Percentiles rank a stretch among this genome's conserved stretches.
Conservation (phyloP, 2,888 invertebrate species). For the Nowickia ferox region DNA sequence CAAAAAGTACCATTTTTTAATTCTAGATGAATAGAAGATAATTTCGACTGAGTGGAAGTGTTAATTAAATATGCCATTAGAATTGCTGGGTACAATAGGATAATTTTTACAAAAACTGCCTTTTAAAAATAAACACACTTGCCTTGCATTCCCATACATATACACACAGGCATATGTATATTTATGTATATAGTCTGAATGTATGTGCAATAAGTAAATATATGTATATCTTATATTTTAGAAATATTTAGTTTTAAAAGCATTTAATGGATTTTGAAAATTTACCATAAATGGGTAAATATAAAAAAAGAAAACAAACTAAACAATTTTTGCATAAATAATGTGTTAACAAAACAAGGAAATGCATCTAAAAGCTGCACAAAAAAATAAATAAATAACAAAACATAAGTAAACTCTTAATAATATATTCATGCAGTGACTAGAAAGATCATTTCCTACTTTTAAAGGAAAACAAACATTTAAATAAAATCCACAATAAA, state of each 20-base stretch:
- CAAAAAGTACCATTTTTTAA: too few species aligned
- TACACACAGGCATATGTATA: not conserved
- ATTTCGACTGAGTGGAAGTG: too few species aligned
- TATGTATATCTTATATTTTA: not conserved
- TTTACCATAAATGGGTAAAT: slow-evolving; percentile 40
- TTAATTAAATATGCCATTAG: not conserved
- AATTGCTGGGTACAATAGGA: not conserved
- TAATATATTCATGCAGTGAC: slow-evolving; percentile 9
- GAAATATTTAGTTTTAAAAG: slow-evolving; percentile 56
- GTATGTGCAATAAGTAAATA: not conserved
- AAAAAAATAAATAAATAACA: not conserved
- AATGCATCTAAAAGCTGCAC: slow-evolving; percentile 3
- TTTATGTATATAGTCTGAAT: too few species aligned
- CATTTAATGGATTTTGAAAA: slow-evolving; percentile 66
- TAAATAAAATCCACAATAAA: not conserved
- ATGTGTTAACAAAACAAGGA: slow-evolving; percentile 25
- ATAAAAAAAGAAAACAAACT: not conserved
- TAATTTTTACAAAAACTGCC: not conserved
- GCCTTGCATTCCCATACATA: too few species aligned
- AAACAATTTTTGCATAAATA: slow-evolving; percentile 15
- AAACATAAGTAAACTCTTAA: slow-evolving; percentile 3
- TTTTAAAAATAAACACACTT: not conserved
- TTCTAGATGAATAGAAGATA: too few species aligned
- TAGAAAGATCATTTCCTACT: slow-evolving; percentile 1
- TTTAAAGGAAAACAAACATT: not conserved